A percentile compares a stretch with the other conserved stretches of the same genome.
phyloP scores from a whole-genome alignment of 2,113 vertebrate species.

The Clarias magur region DNA sequence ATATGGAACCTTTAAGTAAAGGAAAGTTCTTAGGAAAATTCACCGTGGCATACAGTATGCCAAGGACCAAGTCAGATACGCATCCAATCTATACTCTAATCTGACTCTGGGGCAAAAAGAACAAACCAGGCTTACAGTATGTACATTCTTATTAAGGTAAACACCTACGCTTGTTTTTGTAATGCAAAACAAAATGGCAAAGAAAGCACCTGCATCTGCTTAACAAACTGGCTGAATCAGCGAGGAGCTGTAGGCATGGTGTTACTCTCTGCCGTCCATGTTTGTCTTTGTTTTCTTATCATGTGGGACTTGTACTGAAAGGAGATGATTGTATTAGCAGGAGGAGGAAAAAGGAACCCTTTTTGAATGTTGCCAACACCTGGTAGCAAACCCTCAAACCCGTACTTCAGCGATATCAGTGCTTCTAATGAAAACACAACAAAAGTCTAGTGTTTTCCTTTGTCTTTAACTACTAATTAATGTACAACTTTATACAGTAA shows the following conservation, averaged over 20 bases:
- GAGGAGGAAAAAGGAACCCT: constrained; percentile 11
- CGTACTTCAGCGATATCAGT: constrained; percentile 43
- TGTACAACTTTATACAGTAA: constrained; percentile 33
- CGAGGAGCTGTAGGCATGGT: neutral
- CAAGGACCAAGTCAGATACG: neutral
- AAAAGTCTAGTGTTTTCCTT: constrained; percentile 37
- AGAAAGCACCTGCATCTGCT: neutral
- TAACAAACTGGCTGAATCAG: constrained; percentile 3
- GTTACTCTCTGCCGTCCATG: constrained; percentile 36
- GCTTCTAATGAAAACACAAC: constrained; percentile 54
- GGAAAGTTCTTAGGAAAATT: neutral
- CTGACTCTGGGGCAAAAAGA: neutral
- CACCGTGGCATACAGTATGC: too few relatives aligned
- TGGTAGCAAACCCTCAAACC: constrained; percentile 27
- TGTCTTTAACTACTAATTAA: constrained; percentile 49
- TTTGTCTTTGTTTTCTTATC: constrained; percentile 37
- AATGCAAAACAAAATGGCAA: neutral
- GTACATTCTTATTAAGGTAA: neutral
- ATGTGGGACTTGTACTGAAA: constrained; percentile 30
- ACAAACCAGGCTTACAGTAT: neutral
- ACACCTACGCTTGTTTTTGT: neutral
- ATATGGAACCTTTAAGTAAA: neutral
- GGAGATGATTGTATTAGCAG: constrained; percentile 10
- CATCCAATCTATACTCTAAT: neutral
- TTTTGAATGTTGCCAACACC: constrained; percentile 24